Evolutionary conservation across 2,113 vertebrate genomes (phyloP).

Genomic region (Psittacus erithacus): DNA sequence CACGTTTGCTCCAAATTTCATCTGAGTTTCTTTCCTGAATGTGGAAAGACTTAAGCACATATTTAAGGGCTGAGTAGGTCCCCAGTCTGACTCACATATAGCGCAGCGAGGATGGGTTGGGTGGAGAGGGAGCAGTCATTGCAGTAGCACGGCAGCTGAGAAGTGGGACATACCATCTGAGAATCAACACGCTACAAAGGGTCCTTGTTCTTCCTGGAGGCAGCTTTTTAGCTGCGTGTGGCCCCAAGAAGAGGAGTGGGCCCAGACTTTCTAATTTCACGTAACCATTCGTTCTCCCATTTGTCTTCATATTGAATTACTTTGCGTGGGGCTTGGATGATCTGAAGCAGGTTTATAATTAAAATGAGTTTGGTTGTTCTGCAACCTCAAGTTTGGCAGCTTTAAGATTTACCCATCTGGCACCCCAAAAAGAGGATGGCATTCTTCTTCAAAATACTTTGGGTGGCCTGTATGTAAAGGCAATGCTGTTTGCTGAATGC

Average conservation of each 20-base stretch:
- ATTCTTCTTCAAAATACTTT: neutral
- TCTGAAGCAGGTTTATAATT: neutral
- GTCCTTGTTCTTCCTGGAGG: neutral
- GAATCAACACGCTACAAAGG: neutral
- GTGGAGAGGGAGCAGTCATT: neutral
- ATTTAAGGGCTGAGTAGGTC: slow-evolving; percentile 1
- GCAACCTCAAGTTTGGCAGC: neutral
- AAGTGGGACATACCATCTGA: neutral
- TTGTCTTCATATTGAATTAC: neutral
- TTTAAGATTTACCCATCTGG: neutral
- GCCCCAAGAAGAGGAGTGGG: neutral
- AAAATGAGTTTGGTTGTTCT: neutral
- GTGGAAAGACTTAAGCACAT: slow-evolving; percentile 31
- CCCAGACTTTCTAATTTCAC: neutral
- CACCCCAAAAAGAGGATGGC: neutral
- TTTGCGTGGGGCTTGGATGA: neutral
- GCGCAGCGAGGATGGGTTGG: neutral
- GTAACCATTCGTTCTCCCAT: neutral
- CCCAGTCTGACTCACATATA: neutral
- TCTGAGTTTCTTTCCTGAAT: neutral
- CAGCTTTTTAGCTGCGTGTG: neutral
- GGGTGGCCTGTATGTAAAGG: neutral
- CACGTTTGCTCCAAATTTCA: neutral
- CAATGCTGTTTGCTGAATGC: neutral
- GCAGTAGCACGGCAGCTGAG: accelerated